Conservation (phyloP, 2,797 vertebrate species). For the Emydoidea blandingii region DNA sequence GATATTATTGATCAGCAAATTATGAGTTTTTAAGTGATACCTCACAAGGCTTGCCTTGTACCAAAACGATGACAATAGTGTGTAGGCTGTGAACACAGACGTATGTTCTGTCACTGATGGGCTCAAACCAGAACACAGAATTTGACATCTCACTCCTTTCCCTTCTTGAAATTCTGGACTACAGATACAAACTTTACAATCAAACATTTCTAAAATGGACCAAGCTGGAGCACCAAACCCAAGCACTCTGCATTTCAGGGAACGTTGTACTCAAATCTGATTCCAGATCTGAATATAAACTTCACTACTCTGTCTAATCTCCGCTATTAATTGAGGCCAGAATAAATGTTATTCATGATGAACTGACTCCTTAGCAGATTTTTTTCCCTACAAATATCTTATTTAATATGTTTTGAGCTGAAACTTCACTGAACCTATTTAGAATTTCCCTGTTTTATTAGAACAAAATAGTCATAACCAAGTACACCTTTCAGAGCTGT, state of each 20-base stretch:
- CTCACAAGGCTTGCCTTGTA: background rate
- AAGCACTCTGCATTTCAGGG: background rate
- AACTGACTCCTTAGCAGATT: background rate
- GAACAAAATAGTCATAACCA: slow-evolving; percentile 64
- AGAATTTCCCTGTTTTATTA: slow-evolving; percentile 57
- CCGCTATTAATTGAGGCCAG: background rate
- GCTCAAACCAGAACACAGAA: background rate
- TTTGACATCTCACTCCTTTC: background rate
- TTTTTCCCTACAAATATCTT: background rate
- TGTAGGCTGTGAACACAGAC: background rate
- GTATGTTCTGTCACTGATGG: background rate
- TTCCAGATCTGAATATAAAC: background rate
- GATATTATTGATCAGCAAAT: background rate
- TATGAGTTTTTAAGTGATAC: background rate
- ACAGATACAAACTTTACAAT: background rate
- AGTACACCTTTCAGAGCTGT: slow-evolving; percentile 74
- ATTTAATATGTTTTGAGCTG: slow-evolving; percentile 35
- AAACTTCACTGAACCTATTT: slow-evolving; percentile 58
- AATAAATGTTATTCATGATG: background rate
- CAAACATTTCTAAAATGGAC: background rate
- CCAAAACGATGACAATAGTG: background rate
- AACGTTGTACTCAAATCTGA: background rate
- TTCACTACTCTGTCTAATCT: background rate
- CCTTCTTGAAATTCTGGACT: background rate
- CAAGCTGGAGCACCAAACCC: background rate